Conservation (phyloP, 1,140 invertebrate species). For the Melipona quadrifasciata region DNA sequence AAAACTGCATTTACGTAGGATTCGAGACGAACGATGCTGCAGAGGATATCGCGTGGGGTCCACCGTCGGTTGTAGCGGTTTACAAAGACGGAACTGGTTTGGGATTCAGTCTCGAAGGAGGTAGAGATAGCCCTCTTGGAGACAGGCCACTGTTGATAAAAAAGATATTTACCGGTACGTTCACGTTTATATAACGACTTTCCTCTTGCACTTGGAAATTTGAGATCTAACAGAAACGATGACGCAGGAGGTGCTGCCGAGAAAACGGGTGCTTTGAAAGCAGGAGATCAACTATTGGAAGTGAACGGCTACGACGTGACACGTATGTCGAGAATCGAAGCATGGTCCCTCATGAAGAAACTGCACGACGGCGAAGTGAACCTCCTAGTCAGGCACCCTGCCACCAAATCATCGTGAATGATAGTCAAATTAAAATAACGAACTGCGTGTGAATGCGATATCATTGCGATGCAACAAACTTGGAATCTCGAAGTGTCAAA, state of each 20-base stretch:
- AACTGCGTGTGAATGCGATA: neutral
- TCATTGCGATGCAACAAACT: neutral
- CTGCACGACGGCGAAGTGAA: constrained; percentile 90
- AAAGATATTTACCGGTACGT: constrained; percentile 94
- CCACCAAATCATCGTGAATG: constrained; percentile 78
- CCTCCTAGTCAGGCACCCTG: constrained; percentile 82
- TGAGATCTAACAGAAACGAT: neutral
- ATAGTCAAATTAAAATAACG: constrained; percentile 60
- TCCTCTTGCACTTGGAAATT: neutral
- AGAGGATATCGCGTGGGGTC: constrained; percentile 75
- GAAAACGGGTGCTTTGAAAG: constrained; percentile 90
- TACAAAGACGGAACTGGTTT: constrained; percentile 94
- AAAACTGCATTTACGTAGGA: constrained; percentile 49
- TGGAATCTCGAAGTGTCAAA: neutral
- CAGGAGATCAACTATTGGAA: constrained; percentile 92
- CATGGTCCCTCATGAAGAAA: constrained; percentile 96
- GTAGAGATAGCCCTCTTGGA: constrained; percentile 93
- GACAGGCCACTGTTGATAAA: constrained; percentile 93
- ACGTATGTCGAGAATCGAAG: constrained; percentile 93
- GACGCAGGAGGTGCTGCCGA: constrained; percentile 92
- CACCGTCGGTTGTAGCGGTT: constrained; percentile 84
- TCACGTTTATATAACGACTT: neutral
- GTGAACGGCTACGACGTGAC: constrained; percentile 91
- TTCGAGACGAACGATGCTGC: constrained; percentile 68
- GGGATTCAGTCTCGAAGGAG: constrained; percentile 96